A percentile compares a stretch with the other conserved stretches of the same genome.
phyloP scores from a whole-genome alignment of 2,888 invertebrate genomes.

The Trissoscelio sp. region DNA sequence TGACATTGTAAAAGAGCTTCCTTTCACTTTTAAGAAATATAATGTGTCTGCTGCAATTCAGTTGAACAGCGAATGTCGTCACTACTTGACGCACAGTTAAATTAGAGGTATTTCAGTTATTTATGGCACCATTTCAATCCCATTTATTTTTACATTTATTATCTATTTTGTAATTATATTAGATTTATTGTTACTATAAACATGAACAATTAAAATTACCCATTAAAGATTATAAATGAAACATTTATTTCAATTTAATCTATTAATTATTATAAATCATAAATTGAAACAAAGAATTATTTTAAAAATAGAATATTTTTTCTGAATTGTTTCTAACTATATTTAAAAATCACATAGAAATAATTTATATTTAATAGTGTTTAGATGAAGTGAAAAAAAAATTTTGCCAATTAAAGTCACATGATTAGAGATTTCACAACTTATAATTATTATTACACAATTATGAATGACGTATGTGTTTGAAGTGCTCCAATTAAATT shows the following conservation, averaged over 20 bases:
- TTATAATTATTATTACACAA: constrained; percentile 40
- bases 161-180: neutral
- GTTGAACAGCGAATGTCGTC: constrained; percentile 46
- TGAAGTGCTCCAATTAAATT: constrained; percentile 34
- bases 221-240: neutral
- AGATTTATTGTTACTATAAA: too few species aligned
- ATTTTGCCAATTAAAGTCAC: constrained; percentile 6
- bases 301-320: too few species aligned
- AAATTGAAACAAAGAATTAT: too few species aligned
- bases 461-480: constrained; percentile 26
- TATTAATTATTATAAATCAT: too few species aligned
- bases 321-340: too few species aligned
- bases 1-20: constrained; percentile 55
- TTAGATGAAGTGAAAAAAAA: neutral
- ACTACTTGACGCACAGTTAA: constrained; percentile 32
- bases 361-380: neutral
- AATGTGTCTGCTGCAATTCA: constrained; percentile 38
- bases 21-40: constrained; percentile 62
- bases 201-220: too few species aligned
- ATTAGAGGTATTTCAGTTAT: constrained; percentile 45
- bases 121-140: neutral
- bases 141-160: constrained; percentile 8
- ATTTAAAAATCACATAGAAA: too few species aligned
- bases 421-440: constrained; percentile 3
- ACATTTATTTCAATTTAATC: too few species aligned